Evolutionary conservation across 2,888 invertebrate species (phyloP), one percentile per base, ranked within the genome.

Genomic region (Eledona agricola): DNA sequence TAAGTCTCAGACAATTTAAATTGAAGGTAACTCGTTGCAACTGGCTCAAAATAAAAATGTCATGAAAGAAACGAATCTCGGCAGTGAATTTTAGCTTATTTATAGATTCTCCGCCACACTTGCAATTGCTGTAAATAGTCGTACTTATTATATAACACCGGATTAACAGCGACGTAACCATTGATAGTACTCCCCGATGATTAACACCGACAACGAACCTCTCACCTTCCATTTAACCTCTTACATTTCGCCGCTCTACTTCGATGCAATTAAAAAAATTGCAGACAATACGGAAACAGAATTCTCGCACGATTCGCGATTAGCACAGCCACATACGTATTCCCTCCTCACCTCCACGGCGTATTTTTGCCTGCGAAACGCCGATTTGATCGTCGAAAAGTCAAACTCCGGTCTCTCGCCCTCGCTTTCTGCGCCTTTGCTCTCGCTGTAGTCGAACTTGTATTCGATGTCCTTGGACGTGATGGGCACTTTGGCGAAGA

Each of bases 401-500:
- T 74, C 72, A 53, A 66, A 65, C 7, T 72, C 72, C 13, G 66
- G 63, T 42, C 17, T 49, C 29, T 54, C 55, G 38, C 51, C 57
- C 23, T 42, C 51, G 25, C 25, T 52, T 9, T 23, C 29, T 12
- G 26, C 50, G 42, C 26, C 51, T 46, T 55, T 60, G 52, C 35
- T 52, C 40, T 49, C 55, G 25, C 45, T 49, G 9, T 35, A 47
- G 6, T 46, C 57, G 13, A 73, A 60, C 42, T 65, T 67, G 51
- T 72, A 71, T 55, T 70, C 70, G 10, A 72, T 72, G 63, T 72
- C 73, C 60, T 66, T 66, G 13, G 71, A 66, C 46, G 59, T 68
- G 11, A 70, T 28, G 7, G 49, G 57, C 16, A 43, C 40, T 62
- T 56, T 66, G 4, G 65, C 69, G 16, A 71, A 69, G 52, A 70